These are phyloP conservation scores for Otis tarda DNA, from an alignment of 2,113 vertebrate genomes.

Conservation along the genomic window DNA sequence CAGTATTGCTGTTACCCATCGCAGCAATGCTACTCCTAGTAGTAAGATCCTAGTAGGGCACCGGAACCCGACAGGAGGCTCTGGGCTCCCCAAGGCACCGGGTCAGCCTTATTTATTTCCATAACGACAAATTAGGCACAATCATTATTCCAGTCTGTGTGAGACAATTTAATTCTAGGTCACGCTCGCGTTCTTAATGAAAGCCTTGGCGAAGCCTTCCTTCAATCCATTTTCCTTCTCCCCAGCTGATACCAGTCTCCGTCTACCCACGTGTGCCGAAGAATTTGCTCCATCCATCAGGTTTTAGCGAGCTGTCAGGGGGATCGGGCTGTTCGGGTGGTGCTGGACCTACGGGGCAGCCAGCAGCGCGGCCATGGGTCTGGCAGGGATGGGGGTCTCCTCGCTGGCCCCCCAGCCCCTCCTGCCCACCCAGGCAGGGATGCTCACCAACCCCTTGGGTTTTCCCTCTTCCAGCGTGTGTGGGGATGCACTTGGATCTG, in stretches of 20 bases:
- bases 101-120: slow-evolving; percentile 67
- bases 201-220: slow-evolving; percentile 59
- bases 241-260: slow-evolving; percentile 16
- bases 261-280: background rate
- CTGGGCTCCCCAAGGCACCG: slow-evolving; percentile 21
- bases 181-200: slow-evolving; percentile 55
- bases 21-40: background rate
- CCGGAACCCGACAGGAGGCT: background rate
- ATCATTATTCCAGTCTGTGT: slow-evolving; percentile 57
- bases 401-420: background rate
- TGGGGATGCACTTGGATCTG: background rate
- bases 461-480: background rate
- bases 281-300: slow-evolving; percentile 40
- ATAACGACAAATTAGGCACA: slow-evolving; percentile 54
- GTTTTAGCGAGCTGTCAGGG: background rate
- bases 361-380: background rate
- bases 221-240: slow-evolving; percentile 60
- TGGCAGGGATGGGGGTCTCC: background rate
- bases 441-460: background rate
- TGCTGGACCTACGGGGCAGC: background rate
- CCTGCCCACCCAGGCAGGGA: background rate
- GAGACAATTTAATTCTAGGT: slow-evolving; percentile 67
- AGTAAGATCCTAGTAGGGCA: slow-evolving; percentile 3
- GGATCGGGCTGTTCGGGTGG: background rate
- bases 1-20: background rate